Conservation (phyloP, 2,113 vertebrate species). For the Scopus umbretta region DNA sequence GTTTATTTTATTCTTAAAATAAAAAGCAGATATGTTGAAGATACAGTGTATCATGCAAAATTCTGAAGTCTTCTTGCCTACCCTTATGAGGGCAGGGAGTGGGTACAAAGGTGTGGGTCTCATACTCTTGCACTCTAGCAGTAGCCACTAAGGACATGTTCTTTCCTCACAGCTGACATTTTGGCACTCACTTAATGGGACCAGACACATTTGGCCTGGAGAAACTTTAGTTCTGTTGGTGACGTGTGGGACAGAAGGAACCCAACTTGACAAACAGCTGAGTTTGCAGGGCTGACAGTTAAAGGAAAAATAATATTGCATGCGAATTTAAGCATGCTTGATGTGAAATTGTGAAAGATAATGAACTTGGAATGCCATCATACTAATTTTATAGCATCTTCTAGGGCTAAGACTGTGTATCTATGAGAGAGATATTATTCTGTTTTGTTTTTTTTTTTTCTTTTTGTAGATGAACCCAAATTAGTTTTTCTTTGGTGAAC, state of each 20-base stretch:
- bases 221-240: background rate
- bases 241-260: background rate
- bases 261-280: background rate
- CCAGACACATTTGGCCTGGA: background rate
- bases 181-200: background rate
- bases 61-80: background rate
- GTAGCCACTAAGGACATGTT: background rate
- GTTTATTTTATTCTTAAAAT: background rate
- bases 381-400: background rate
- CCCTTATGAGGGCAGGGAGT: background rate
- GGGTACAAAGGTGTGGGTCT: background rate
- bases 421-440: background rate
- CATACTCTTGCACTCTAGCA: background rate
- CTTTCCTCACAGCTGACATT: background rate
- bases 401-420: background rate
- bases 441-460: background rate
- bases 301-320: background rate
- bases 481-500: background rate
- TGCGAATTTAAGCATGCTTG: background rate
- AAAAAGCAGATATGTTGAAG: background rate
- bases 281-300: conserved; percentile 8
- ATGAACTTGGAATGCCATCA: background rate
- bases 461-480: background rate
- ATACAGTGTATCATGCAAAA: background rate
- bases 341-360: background rate